These are phyloP conservation scores for Poecilobothrus nobilitatus DNA, from an alignment of 2,888 invertebrate genomes.

Conservation along the genomic window DNA sequence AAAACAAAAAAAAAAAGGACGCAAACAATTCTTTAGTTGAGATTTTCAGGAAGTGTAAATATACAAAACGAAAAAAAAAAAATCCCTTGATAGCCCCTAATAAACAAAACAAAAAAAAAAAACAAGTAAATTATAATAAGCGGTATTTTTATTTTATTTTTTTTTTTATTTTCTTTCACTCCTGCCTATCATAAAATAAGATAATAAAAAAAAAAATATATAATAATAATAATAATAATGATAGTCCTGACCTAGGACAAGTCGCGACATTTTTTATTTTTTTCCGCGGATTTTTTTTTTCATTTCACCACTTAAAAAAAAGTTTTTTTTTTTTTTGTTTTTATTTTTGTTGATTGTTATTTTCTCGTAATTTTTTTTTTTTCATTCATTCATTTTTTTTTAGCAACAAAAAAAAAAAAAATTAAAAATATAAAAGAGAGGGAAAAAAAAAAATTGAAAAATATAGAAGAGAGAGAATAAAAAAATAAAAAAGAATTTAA, in stretches of 20 bases:
- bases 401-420: not conserved
- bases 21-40: not conserved
- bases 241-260: slow-evolving; percentile 13
- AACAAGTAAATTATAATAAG: not conserved
- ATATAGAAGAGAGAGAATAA: not conserved
- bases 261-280: slow-evolving; percentile 12
- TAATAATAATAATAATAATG: not conserved
- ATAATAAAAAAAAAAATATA: not conserved
- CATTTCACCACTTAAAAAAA: not conserved
- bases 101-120: not conserved
- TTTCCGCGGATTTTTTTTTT: slow-evolving; percentile 10
- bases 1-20: not conserved
- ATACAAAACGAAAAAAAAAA: not conserved
- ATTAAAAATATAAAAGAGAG: not conserved
- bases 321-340: not conserved
- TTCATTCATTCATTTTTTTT: not conserved
- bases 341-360: not conserved
- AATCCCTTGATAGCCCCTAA: not conserved
- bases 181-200: not conserved
- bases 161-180: not conserved
- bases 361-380: not conserved
- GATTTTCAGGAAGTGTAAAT: not conserved
- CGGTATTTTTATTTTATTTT: not conserved
- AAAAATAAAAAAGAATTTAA: not conserved
- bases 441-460: no score